Conservation (phyloP, 2,113 vertebrate genomes). For the Dasyurus viverrinus region DNA sequence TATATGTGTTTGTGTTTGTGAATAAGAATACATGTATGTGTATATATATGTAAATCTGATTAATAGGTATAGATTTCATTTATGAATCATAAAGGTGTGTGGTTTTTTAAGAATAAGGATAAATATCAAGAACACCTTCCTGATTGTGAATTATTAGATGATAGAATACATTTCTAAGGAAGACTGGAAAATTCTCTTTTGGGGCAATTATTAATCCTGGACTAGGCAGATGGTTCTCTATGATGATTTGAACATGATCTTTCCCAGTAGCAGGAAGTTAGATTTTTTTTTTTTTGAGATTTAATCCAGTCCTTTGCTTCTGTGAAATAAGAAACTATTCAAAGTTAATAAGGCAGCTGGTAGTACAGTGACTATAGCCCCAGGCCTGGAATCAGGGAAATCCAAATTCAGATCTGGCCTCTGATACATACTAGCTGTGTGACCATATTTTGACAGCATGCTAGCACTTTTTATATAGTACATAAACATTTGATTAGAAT, state of each 20-base stretch:
- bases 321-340: neutral
- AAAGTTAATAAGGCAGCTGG: neutral
- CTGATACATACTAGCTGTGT: neutral
- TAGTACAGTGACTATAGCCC: neutral
- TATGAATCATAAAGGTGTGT: neutral
- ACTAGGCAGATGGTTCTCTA: neutral
- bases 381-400: neutral
- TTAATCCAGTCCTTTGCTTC: neutral
- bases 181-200: neutral
- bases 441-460: neutral
- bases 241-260: neutral
- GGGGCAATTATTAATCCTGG: neutral
- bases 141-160: neutral
- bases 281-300: neutral
- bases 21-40: neutral
- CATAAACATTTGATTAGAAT: neutral
- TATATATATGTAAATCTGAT: too few relatives aligned
- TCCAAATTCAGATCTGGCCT: neutral
- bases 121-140: neutral
- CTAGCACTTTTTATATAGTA: neutral
- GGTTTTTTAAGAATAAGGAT: neutral
- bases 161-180: neutral
- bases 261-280: neutral
- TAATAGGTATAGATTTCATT: neutral
- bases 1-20: neutral